Base-by-base conservation (phyloP, 2,888 invertebrate species). In the Scaeva pyrastri region DNA sequence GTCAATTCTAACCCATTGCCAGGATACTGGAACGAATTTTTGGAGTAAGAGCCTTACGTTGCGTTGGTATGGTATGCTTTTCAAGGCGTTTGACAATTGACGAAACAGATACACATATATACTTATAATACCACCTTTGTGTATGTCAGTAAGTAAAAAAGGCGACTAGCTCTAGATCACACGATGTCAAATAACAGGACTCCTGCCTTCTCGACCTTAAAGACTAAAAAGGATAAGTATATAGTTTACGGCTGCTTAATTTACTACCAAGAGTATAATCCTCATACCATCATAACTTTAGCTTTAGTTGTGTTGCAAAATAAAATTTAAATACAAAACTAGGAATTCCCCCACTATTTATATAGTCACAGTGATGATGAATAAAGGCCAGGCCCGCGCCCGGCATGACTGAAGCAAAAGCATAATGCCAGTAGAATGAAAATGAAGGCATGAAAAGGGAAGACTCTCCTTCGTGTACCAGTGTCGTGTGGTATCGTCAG, bases 121-220 rank as follows among this genome's bases (percentile, higher is more conserved):
- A n/a, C n/a, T n/a, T n/a, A n/a, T n/a, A n/a, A n/a, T n/a, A n/a
- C n/a, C n/a, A n/a, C n/a, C n/a, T n/a, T n/a, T n/a, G 26, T 6
- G 26, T 26, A 26, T 26, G 8, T 8, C 6, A 31, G 31, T 31
- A 31, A 48, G 23, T 39, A 50, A 39, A 68, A 50, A 68, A 43
- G 41, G 10, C 36, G 66, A 77, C 43, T 73, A 62, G 60, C 55
- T 45, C 62, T 72, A 62, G 45, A 73, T 62, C 16, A 50, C 56
- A 45, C 39, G 21, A 79, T 74, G 68, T 78, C 70, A 84, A 84
- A 84, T 79, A 79, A 79, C 64, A 75, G 79, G 78, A 50, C 79
- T 79, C 48, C n/a, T 56, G 60, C 68, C 39, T 56, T 36, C 48
- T 62, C 80, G 80, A 72, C 81, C 85, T 85, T 85, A 81, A 64